These are phyloP conservation scores for Saturnia pavonia DNA, from an alignment of 2,888 invertebrate species.

Conservation along the genomic window DNA sequence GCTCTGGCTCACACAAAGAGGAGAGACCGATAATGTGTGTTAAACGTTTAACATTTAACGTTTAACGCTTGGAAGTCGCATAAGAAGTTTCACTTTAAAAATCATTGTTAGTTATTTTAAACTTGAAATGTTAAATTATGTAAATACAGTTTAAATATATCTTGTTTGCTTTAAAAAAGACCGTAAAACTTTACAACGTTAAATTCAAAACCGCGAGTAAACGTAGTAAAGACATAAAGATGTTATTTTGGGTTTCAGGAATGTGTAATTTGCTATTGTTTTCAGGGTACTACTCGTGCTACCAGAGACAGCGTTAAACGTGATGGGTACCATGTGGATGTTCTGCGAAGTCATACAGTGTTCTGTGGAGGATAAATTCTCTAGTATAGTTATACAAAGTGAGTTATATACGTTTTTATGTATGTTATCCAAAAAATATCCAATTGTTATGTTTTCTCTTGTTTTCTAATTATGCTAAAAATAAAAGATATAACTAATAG, in stretches of 20 bases:
- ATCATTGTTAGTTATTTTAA: not conserved
- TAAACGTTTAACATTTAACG: too few species aligned
- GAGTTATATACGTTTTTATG: conserved; percentile 42
- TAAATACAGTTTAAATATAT: not conserved
- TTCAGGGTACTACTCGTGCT: conserved; percentile 87
- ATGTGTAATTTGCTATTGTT: conserved; percentile 29
- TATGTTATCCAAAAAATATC: not conserved
- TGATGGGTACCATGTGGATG: conserved; percentile 92
- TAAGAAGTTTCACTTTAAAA: too few species aligned
- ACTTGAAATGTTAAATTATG: not conserved
- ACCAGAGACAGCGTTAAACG: conserved; percentile 90
- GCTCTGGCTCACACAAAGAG: too few species aligned
- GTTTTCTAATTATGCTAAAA: too few species aligned
- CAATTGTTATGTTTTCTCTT: not conserved
- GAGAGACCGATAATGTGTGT: too few species aligned
- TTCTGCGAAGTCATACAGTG: conserved; percentile 87
- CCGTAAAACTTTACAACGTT: not conserved
- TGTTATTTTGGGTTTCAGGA: not conserved
- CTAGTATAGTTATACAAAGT: conserved; percentile 88
- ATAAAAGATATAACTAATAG: too few species aligned
- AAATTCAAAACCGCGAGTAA: not conserved
- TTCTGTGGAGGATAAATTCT: conserved; percentile 85
- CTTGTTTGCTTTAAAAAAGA: not conserved
- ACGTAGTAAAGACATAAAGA: conserved; percentile 10
- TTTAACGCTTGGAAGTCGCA: too few species aligned